Percentiles rank a stretch among this genome's conserved stretches.
Evolutionary conservation across 2,888 invertebrate species (phyloP).

Genomic region (Lacanobia wlatinum): DNA sequence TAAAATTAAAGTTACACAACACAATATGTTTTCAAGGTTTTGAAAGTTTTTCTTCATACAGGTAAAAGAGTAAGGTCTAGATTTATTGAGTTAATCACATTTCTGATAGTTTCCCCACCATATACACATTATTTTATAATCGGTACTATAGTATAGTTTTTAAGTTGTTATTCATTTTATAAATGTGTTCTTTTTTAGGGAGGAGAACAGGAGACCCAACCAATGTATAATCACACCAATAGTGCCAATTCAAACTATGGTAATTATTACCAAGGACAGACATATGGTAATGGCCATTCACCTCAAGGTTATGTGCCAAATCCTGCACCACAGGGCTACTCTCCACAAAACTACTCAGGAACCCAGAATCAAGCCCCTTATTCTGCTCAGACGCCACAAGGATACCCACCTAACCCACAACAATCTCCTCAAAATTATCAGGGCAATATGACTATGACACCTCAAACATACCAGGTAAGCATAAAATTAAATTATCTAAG

Average conservation of each 20-base stretch:
- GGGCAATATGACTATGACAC: constrained; percentile 85
- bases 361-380: constrained; percentile 80
- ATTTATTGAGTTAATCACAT: background rate
- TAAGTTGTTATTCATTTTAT: background rate
- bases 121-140: background rate
- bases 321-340: constrained; percentile 83
- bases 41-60: constrained; percentile 27
- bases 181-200: constrained; percentile 75
- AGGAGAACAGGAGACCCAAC: constrained; percentile 86
- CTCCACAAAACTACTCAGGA: constrained; percentile 83
- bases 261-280: constrained; percentile 87
- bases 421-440: constrained; percentile 86
- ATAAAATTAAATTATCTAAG: background rate
- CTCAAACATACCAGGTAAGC: constrained; percentile 90
- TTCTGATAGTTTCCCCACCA: background rate
- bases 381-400: constrained; percentile 81
- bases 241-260: constrained; percentile 85
- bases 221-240: constrained; percentile 86
- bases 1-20: background rate
- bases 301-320: constrained; percentile 86
- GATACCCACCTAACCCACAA: constrained; percentile 85
- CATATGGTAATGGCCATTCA: constrained; percentile 87
- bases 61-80: background rate
- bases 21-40: constrained; percentile 36
- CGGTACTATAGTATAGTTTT: background rate